phyloP scores from a whole-genome alignment of 2,797 vertebrate species.

The Gambelia wislizenii region DNA sequence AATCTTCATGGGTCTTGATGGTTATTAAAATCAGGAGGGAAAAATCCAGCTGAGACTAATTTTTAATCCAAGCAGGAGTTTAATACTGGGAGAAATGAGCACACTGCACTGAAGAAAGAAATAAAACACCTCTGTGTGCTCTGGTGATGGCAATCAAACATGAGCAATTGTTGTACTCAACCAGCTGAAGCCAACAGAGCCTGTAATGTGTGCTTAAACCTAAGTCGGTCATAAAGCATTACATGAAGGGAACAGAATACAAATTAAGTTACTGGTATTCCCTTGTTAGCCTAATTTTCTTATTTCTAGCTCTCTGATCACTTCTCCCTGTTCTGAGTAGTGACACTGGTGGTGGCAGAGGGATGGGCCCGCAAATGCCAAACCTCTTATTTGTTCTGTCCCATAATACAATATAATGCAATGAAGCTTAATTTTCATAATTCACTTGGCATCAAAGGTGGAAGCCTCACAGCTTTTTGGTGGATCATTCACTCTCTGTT shows the following conservation, averaged over 20 bases:
- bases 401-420: not conserved
- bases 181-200: conserved; percentile 12
- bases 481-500: not conserved
- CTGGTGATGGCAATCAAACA: conserved; percentile 23
- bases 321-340: not conserved
- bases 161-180: conserved; percentile 3
- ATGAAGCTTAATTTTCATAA: not conserved
- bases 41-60: not conserved
- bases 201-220: not conserved
- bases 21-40: conserved; percentile 36
- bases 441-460: not conserved
- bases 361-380: not conserved
- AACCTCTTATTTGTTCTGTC: not conserved
- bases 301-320: not conserved
- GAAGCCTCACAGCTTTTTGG: not conserved
- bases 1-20: not conserved
- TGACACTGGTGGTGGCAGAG: not conserved
- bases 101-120: conserved; percentile 22
- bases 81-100: conserved; percentile 25
- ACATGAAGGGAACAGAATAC: not conserved
- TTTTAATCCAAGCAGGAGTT: conserved; percentile 42
- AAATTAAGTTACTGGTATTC: not conserved
- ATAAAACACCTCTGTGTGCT: conserved; percentile 26
- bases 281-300: not conserved
- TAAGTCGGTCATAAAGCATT: not conserved